Base-by-base conservation (phyloP, 2,797 vertebrate genomes). In the Apogon hyalosoma region DNA sequence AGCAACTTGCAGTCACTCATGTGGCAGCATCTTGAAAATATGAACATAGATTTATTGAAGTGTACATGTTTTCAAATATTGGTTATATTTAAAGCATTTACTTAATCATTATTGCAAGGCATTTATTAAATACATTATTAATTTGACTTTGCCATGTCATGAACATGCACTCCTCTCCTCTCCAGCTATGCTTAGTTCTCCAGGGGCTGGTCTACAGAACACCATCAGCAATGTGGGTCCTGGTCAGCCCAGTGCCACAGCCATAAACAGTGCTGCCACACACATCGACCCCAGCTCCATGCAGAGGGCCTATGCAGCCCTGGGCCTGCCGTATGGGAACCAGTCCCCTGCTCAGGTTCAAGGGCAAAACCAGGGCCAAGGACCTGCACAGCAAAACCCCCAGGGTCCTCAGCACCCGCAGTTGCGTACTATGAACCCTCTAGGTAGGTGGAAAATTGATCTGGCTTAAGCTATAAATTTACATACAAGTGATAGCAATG, bases 241-340 rank as follows among this genome's bases (percentile, higher is more conserved):
- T 0, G 96, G 96, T 67, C 97, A 96, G 73, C 94, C 96, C 73
- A 94, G 90, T 11, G 80, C 96, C 52, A 92, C 97, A 61, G 82
- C 96, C 19, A 93, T 98, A 45, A 97, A 91, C 87, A 97, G 94
- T 62, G 92, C 87, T 36, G 71, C 97, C 39, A 96, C 97, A 7
- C 96, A 97, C 40, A 98, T 99, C 28, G 98, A 99, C 92, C 96
- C 97, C 86, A 99, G 98, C 91, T 99, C 98, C 90, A 99, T 99
- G 98, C 97, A 99, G 86, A 93, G 96, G 87, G 97, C 98, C 11
- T 99, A 99, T 0, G 98, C 96, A 43, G 98, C 98, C 59, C 95
- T 99, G 14, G 98, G 98, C 50, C 94, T 99, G 59, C 97, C 98
- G 2, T 99, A 99, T 69, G 95, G 96, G 82, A 98, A 96, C 91